These are phyloP conservation scores for Syngnathus floridae DNA, from an alignment of 2,113 vertebrate species.

Conservation along the genomic window DNA sequence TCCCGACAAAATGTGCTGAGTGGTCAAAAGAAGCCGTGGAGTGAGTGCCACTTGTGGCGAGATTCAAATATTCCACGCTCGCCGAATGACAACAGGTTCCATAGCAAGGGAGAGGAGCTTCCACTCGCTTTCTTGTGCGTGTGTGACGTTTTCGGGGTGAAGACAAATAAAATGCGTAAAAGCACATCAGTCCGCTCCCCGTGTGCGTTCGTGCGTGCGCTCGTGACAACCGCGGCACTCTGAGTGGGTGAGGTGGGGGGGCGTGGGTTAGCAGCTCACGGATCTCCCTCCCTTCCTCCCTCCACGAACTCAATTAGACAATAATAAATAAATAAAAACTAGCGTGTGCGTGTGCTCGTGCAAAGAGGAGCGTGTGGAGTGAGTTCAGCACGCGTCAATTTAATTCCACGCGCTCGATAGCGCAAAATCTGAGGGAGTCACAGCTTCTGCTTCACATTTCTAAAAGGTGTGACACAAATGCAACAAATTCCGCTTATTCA, in stretches of 20 bases:
- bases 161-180: neutral
- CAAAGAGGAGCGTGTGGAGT: neutral
- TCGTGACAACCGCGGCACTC: neutral
- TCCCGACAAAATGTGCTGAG: constrained; percentile 46
- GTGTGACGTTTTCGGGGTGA: neutral
- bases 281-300: neutral
- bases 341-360: neutral
- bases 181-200: neutral
- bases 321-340: neutral
- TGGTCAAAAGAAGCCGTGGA: constrained; percentile 21
- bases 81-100: constrained; percentile 5
- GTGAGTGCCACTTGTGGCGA: neutral
- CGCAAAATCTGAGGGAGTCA: neutral
- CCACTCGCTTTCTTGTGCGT: neutral
- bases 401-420: neutral
- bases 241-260: neutral
- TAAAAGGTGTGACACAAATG: neutral
- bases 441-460: neutral
- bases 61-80: constrained; percentile 1
- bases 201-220: neutral
- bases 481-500: constrained; percentile 15
- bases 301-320: constrained; percentile 4
- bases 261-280: neutral
- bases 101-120: neutral
- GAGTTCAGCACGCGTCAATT: neutral